Evolutionary conservation across 1,140 invertebrate species (phyloP), one percentile per base, ranked within the genome.

Genomic region (Melitaea cinxia): DNA sequence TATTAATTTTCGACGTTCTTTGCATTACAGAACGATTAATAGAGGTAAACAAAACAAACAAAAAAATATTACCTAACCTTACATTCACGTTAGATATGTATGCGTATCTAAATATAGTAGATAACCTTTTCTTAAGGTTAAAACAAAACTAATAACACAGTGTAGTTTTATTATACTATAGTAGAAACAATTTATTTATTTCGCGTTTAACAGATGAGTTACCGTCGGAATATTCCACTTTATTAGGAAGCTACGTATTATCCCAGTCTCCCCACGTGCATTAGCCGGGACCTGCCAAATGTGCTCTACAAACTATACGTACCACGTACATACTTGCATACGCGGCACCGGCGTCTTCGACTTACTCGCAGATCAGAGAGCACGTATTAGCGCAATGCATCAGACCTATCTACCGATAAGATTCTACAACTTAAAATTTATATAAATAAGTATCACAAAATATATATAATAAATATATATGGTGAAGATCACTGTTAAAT

Each of bases 171-270:
- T n/a, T n/a, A n/a, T n/a, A n/a, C n/a, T n/a, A n/a, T n/a, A n/a
- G n/a, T 63, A 37, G 52, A 56, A 60, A 68, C 60, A 72, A 64
- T 68, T 61, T 62, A 52, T 60, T 28, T 64, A 61, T 64, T 37
- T 70, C 30, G 28, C 42, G 49, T 52, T 61, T 70, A 53, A 35
- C 61, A 70, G 56, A 52, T 33, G 55, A 65, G 56, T 53, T 57
- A 28, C 59, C 1, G 45, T 54, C 49, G 74, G 62, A 66, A 60
- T 62, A 68, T 77, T 79, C 72, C 78, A 65, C 72, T 82, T 84
- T 86, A 88, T 86, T 80, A 88, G 85, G 85, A 88, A 82, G 82
- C 77, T 70, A 66, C 81, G 70, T 75, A 86, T 88, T 88, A 88
- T 74, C 72, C 65, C 70, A 58, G 53, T 53, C 71, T 64, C 73